Percentiles rank a stretch among this genome's conserved stretches.
phyloP scores from a whole-genome alignment of 2,797 vertebrate genomes.

The Cottoperca gobio region DNA sequence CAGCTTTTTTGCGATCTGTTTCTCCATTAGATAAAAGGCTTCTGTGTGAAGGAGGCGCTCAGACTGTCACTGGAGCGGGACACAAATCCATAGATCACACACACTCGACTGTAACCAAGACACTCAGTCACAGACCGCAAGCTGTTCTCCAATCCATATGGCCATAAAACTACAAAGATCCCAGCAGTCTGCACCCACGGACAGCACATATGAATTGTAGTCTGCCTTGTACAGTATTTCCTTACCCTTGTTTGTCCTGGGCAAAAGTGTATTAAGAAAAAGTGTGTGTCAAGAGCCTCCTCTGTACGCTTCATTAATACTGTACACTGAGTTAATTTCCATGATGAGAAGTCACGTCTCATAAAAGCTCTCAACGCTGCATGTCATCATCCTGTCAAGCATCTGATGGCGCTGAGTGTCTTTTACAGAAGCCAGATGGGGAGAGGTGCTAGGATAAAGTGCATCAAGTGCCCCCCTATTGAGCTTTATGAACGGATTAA shows the following conservation, averaged over 20 bases:
- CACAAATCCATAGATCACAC: conserved; percentile 75
- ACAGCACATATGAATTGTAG: conserved; percentile 63
- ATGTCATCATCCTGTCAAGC: conserved; percentile 68
- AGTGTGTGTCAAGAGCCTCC: not conserved
- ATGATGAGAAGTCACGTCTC: conserved; percentile 32
- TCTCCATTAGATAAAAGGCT: conserved; percentile 53
- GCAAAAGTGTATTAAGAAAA: not conserved
- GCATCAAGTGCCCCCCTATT: conserved; percentile 77
- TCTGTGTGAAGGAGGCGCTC: conserved; percentile 61
- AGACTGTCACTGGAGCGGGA: conserved; percentile 64
- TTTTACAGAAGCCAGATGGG: conserved; percentile 79
- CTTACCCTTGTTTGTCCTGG: conserved; percentile 3
- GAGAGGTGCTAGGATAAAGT: conserved; percentile 68
- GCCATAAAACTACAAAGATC: conserved; percentile 70
- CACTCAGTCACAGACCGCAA: conserved; percentile 56
- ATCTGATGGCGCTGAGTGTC: conserved; percentile 68
- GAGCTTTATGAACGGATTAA: conserved; percentile 81
- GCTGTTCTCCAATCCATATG: conserved; percentile 64
- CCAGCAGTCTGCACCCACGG: conserved; percentile 52
- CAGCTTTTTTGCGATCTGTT: too few relatives aligned
- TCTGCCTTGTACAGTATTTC: conserved; percentile 41
- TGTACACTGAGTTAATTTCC: conserved; percentile 11
- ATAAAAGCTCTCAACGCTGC: conserved; percentile 61
- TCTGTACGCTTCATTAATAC: not conserved
- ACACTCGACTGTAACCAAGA: conserved; percentile 76